Base-by-base conservation (phyloP, 2,797 vertebrate species). In the Diplodus puntazzo region DNA sequence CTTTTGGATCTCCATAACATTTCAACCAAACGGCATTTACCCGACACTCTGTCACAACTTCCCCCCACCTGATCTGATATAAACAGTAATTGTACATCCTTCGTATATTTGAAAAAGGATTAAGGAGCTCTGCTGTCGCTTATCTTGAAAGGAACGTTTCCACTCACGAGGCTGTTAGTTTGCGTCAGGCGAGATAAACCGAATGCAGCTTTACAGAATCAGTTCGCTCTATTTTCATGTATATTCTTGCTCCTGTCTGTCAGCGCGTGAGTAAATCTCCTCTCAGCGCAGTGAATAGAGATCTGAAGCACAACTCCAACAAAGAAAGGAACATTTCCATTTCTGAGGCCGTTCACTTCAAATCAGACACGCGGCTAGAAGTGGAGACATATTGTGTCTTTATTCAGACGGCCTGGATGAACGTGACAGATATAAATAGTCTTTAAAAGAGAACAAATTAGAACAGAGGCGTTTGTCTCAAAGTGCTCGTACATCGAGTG, bases 141-240 rank as follows among this genome's bases (percentile, higher is more conserved):
- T 68, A 84, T 88, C 79, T 80, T 69, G 9, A 80, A 75, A 80
- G 65, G 20, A 60, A 39, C 12, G 14, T 66, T 79, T 69, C 62
- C 58, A 50, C 43, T 66, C 79, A 27, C 54, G 62, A 66, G n/a
- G 62, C 54, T 80, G 67, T 64, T 13, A 14, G 61, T 62, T 34
- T 2, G 67, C 58, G 68, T 78, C 58, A 21, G 69, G 39, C 18
- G 12, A 69, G 87, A 86, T 83, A 83, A 84, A 72, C 59, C 58
- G 49, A 79, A 81, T 1, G 1, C 62, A 7, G 11, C 53, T 43
- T 48, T 45, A 23, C 11, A 34, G 39, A 16, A 66, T 57, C 48
- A 52, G 42, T 43, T 74, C 5, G 4, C 7, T 39, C 11, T 27
- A 17, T 69, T 75, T 68, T 73, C 34, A 45, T 67, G 52, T 45